Percentiles rank a stretch among this genome's conserved stretches.
Conservation (phyloP, 2,888 invertebrate species). For the Eulithis testata region DNA sequence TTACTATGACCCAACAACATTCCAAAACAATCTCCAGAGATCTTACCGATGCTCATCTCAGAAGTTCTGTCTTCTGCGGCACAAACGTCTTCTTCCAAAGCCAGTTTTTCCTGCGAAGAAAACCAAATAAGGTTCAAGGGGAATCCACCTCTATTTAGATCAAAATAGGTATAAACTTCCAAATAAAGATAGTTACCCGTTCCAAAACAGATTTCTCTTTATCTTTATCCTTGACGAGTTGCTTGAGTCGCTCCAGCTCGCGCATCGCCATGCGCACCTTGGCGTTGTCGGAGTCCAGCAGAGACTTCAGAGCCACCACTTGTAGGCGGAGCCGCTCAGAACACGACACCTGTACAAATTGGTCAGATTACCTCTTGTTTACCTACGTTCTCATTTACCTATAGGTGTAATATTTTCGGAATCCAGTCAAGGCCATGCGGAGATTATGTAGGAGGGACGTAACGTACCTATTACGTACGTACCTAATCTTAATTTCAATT, state of each 20-base stretch:
- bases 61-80: slow-evolving; percentile 74
- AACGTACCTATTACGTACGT: no score
- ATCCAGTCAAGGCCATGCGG: no score
- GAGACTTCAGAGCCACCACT: slow-evolving; percentile 82
- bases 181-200: slow-evolving; percentile 48
- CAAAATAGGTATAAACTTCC: no score
- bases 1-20: no score
- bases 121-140: not conserved
- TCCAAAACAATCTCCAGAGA: not conserved
- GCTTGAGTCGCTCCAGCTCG: slow-evolving; percentile 78
- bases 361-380: not conserved
- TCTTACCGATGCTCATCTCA: slow-evolving; percentile 71
- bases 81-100: slow-evolving; percentile 73
- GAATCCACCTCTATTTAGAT: not conserved
- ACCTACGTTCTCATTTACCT: no score
- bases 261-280: slow-evolving; percentile 77
- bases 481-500: no score
- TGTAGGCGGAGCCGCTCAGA: slow-evolving; percentile 83
- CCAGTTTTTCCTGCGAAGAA: slow-evolving; percentile 66
- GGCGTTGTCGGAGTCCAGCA: slow-evolving; percentile 84
- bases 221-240: slow-evolving; percentile 71
- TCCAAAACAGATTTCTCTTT: slow-evolving; percentile 74
- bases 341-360: slow-evolving; percentile 58
- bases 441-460: no score
- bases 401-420: no score